Evolutionary conservation across 2,113 vertebrate genomes (phyloP).

Genomic region (Podocnemis expansa): DNA sequence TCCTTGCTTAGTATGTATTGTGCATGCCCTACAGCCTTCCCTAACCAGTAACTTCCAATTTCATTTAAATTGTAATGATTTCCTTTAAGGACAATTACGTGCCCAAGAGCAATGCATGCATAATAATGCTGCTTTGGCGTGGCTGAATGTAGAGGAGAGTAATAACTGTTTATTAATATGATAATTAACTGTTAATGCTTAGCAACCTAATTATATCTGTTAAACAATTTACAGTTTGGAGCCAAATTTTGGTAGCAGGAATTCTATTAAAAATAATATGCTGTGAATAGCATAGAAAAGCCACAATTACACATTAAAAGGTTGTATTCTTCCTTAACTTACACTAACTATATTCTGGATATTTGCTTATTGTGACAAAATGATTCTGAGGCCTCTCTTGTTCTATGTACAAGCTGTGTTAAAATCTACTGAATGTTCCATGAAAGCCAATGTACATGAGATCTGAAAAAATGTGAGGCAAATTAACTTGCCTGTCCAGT

Average conservation of each 20-base stretch:
- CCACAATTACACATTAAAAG: conserved; percentile 25
- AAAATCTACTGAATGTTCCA: conserved; percentile 3
- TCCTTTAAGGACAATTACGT: conserved; percentile 83
- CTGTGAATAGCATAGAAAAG: conserved; percentile 70
- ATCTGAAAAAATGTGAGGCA: not conserved
- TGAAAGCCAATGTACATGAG: not conserved
- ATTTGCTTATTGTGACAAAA: conserved; percentile 51
- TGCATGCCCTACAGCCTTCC: conserved; percentile 77
- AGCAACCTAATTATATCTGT: conserved; percentile 79
- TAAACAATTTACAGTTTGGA: conserved; percentile 79
- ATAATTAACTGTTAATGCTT: conserved; percentile 84
- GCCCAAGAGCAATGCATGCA: conserved; percentile 77
- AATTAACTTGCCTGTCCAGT: not conserved
- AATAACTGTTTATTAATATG: conserved; percentile 86
- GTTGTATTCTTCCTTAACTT: conserved; percentile 61
- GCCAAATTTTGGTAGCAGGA: conserved; percentile 67
- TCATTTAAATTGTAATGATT: conserved; percentile 86
- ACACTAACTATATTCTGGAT: conserved; percentile 56
- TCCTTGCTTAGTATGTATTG: conserved; percentile 78
- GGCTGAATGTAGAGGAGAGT: conserved; percentile 63
- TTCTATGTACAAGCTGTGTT: not conserved
- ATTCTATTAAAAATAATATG: conserved; percentile 74
- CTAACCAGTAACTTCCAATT: conserved; percentile 82
- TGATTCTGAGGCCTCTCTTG: conserved; percentile 20
- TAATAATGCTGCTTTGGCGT: conserved; percentile 74